phyloP scores from a whole-genome alignment of 92 coral and sea anemone species.

The Meandrina meandrites region DNA sequence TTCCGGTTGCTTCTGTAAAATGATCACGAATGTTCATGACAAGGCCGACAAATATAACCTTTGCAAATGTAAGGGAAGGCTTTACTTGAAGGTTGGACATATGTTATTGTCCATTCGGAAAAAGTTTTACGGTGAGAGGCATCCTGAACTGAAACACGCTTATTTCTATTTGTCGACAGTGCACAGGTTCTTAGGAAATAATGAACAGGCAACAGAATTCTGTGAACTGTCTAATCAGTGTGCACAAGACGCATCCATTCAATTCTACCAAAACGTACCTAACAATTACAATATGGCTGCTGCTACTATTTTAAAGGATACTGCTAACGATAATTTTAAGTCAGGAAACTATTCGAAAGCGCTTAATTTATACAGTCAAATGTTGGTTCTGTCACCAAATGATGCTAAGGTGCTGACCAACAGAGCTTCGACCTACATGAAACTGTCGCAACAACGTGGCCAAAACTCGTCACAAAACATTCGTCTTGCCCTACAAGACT shows the following conservation, averaged over 20 bases:
- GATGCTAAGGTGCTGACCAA: conserved; percentile 23
- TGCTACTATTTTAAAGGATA: not conserved
- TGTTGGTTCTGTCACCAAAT: not conserved
- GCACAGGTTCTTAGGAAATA: not conserved
- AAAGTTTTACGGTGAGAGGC: not conserved
- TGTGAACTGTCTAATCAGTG: not conserved
- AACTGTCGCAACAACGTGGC: conserved; percentile 5
- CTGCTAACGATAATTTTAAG: not conserved
- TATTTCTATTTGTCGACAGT: not conserved
- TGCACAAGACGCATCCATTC: not conserved
- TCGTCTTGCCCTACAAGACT: not conserved
- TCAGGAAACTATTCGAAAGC: not conserved
- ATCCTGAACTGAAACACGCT: not conserved
- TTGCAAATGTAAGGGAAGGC: not conserved
- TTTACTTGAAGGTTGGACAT: not conserved
- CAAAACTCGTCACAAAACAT: not conserved
- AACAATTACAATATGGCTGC: not conserved
- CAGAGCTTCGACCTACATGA: conserved; percentile 3
- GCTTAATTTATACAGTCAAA: not conserved
- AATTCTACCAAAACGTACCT: not conserved
- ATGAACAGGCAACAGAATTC: not conserved
- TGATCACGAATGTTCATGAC: not conserved
- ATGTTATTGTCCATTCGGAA: not conserved
- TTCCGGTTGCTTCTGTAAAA: not conserved
- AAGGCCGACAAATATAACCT: not conserved